Evolutionary conservation across 2,888 invertebrate species (phyloP), one percentile per base, ranked within the genome.

Genomic region (Andricus quercusramuli): DNA sequence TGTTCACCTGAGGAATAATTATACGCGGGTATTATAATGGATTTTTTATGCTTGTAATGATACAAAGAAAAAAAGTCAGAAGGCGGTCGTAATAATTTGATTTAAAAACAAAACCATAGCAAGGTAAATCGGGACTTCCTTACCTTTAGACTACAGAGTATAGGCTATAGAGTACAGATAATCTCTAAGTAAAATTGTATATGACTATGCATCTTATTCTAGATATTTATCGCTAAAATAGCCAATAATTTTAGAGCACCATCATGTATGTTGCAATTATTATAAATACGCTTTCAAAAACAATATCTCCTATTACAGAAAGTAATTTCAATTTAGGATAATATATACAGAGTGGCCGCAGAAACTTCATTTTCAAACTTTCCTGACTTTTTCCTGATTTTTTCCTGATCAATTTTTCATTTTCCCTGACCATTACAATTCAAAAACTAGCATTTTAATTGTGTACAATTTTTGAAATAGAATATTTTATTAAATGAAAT

Each of bases 31-130:
- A 74, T 56, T 32, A 74, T 74, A 74, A 74, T 51, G 70, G 56
- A 74, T 74, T 74, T 70, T 51, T 74, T 74, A 70, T 74, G 70
- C 70, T 74, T 29, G 17, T n/a, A 51, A 74, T 1, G 20, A 51
- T 56, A 51, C n/a, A 8, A 20, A 47, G 6, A 70, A 20, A 17
- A 22, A 68, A 74, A 56, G 56, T 2, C 1, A 20, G 5, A 74
- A 56, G 29, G n/a, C 11, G 51, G n/a, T 56, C 51, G 51, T 29
- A 22, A 47, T 68, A 8, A 68, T 68, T 68, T 68, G 8, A 37
- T 68, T 32, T 51, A 13, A 32, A 51, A 51, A 74, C 32, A 51
- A 56, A 74, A 74, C 51, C 56, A 32, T 29, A 29, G 5, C 25
- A 29, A 51, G 20, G 17, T 70, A 70, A 47, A 47, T 70, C 3